These are phyloP conservation scores for Ditula angustiorana DNA, from an alignment of 2,888 invertebrate genomes.

Conservation along the genomic window DNA sequence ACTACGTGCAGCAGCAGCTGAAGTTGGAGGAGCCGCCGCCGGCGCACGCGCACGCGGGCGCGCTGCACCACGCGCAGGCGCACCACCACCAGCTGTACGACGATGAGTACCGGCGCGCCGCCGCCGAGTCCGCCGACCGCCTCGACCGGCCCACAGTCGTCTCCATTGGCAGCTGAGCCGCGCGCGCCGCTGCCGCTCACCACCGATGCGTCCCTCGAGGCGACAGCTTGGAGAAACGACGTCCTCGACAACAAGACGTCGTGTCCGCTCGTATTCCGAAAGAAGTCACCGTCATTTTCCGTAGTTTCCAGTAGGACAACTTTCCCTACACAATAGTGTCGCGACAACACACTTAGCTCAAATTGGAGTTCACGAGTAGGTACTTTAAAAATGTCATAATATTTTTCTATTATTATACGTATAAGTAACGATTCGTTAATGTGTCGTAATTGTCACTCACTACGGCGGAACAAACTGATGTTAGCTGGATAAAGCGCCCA, in stretches of 20 bases:
- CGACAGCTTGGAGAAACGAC: background rate
- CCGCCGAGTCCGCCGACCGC: constrained; percentile 58
- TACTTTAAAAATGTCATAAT: constrained; percentile 33
- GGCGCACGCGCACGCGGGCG: constrained; percentile 44
- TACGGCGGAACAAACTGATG: constrained; percentile 38
- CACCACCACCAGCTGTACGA: constrained; percentile 53
- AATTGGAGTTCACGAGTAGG: constrained; percentile 25
- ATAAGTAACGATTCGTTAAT: constrained; percentile 34
- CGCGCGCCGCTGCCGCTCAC: constrained; percentile 22
- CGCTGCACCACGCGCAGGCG: constrained; percentile 55
- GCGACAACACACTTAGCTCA: constrained; percentile 18
- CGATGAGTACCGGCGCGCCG: constrained; percentile 62
- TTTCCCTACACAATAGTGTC: background rate
- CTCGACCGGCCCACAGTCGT: constrained; percentile 83
- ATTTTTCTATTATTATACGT: constrained; percentile 35
- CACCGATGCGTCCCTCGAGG: background rate
- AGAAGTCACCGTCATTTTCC: background rate
- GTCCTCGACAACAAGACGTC: background rate
- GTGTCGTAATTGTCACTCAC: constrained; percentile 22
- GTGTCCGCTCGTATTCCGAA: constrained; percentile 3
- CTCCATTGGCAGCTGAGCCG: constrained; percentile 79
- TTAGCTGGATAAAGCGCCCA: constrained; percentile 25
- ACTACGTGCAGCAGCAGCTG: constrained; percentile 68
- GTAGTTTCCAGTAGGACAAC: constrained; percentile 10
- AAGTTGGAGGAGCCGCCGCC: constrained; percentile 75